Conservation (phyloP, 2,113 vertebrate genomes). For the Zootoca vivipara region DNA sequence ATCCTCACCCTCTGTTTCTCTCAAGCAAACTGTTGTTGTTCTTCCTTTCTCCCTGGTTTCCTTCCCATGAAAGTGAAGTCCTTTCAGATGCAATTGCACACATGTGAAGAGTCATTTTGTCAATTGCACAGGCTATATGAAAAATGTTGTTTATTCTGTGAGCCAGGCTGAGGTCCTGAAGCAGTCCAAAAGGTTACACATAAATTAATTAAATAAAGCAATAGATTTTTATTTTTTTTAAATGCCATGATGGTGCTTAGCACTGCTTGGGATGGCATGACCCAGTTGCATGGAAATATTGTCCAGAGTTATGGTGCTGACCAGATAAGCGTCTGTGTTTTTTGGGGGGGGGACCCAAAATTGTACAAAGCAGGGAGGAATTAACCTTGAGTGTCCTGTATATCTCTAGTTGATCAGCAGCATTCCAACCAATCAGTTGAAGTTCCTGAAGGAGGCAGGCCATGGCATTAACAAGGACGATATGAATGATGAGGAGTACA, state of each 20-base stretch:
- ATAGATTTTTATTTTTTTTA: background rate
- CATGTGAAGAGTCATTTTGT: background rate
- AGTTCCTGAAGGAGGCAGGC: constrained; percentile 96
- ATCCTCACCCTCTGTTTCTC: background rate
- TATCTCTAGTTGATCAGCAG: constrained; percentile 81
- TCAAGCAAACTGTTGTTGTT: background rate
- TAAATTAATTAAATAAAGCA: background rate
- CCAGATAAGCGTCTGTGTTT: too few relatives aligned
- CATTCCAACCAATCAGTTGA: constrained; percentile 89
- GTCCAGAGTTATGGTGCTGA: background rate
- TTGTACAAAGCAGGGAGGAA: background rate
- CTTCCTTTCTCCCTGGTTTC: background rate
- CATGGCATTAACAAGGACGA: constrained; percentile 92
- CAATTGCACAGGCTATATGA: background rate
- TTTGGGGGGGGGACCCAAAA: background rate
- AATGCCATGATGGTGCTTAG: background rate
- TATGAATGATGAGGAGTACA: constrained; percentile 84
- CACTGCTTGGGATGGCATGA: background rate
- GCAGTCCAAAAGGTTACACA: background rate
- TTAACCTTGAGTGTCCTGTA: background rate
- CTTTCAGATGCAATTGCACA: background rate
- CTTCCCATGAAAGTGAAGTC: background rate
- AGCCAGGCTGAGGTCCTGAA: background rate
- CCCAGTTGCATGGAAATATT: background rate
- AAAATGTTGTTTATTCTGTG: background rate